Evolutionary conservation across 2,888 invertebrate genomes (phyloP).

Genomic region (Beris chalybata): DNA sequence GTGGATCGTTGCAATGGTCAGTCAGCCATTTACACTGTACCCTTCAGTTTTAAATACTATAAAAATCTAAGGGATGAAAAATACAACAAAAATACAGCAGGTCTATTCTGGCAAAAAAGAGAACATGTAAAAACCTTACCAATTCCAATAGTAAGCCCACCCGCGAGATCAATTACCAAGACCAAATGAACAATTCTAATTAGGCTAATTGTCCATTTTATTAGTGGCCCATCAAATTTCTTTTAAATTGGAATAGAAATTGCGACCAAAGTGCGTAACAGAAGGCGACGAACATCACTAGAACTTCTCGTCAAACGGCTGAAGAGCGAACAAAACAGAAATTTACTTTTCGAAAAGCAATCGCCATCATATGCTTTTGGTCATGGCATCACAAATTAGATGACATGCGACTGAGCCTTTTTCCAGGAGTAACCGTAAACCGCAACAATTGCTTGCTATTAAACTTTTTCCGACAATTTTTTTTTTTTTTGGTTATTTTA

Average conservation of each 20-base stretch:
- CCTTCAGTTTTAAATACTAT: slow-evolving; percentile 11
- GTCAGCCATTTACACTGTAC: slow-evolving; percentile 21
- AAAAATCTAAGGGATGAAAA: slow-evolving; percentile 3
- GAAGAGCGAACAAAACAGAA: not conserved
- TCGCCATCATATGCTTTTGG: slow-evolving; percentile 23
- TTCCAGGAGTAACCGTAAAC: slow-evolving; percentile 26
- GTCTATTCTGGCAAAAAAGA: not conserved
- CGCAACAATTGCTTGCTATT: slow-evolving; percentile 18
- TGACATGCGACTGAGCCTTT: slow-evolving; percentile 25
- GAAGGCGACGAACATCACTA: not conserved
- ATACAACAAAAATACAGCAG: too few relatives aligned
- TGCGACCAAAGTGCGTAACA: slow-evolving; percentile 18
- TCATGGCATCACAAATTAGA: slow-evolving; percentile 23
- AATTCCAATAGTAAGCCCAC: slow-evolving; percentile 17
- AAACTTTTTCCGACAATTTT: not conserved
- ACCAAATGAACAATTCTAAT: slow-evolving; percentile 27
- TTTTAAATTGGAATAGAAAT: slow-evolving; percentile 23
- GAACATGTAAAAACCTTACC: not conserved
- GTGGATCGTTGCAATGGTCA: slow-evolving; percentile 26
- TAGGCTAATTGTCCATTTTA: slow-evolving; percentile 34
- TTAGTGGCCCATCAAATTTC: slow-evolving; percentile 33
- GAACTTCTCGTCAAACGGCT: not conserved
- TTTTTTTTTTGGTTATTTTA: too few relatives aligned
- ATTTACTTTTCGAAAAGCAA: slow-evolving; percentile 1
- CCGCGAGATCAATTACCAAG: slow-evolving; percentile 18